phyloP scores from a whole-genome alignment of 2,888 invertebrate genomes.

The Pandemis corylana region DNA sequence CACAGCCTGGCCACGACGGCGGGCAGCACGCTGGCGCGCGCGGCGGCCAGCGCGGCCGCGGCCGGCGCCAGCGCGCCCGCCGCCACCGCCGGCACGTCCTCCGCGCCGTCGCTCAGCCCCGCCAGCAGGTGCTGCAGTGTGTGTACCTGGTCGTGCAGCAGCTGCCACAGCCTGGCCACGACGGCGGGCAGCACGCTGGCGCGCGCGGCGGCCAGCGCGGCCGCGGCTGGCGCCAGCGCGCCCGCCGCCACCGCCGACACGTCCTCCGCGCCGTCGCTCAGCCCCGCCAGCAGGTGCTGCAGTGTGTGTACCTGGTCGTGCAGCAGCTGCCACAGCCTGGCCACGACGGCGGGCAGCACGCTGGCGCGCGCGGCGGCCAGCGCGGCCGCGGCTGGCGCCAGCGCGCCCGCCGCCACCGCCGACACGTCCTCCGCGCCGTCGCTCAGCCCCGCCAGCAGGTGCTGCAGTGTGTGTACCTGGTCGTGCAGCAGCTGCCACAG shows the following conservation, averaged over 20 bases:
- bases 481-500: slow-evolving; percentile 91
- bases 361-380: slow-evolving; percentile 76
- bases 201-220: slow-evolving; percentile 82
- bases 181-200: slow-evolving; percentile 66
- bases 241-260: slow-evolving; percentile 98
- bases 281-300: slow-evolving; percentile 81
- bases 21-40: slow-evolving; percentile 62
- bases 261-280: slow-evolving; percentile 96
- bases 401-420: slow-evolving; percentile 96
- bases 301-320: slow-evolving; percentile 51
- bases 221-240: slow-evolving; percentile 93
- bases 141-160: slow-evolving; percentile 73
- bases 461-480: slow-evolving; percentile 59
- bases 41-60: slow-evolving; percentile 86
- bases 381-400: slow-evolving; percentile 92
- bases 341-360: slow-evolving; percentile 81
- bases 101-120: slow-evolving; percentile 93
- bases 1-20: slow-evolving; percentile 89
- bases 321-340: slow-evolving; percentile 93
- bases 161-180: slow-evolving; percentile 92
- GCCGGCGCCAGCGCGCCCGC: slow-evolving; percentile 96
- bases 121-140: slow-evolving; percentile 69
- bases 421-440: slow-evolving; percentile 97
- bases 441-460: slow-evolving; percentile 86
- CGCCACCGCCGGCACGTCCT: slow-evolving; percentile 98